Conservation (phyloP, 2,797 vertebrate species). For the Molossus molossus region DNA sequence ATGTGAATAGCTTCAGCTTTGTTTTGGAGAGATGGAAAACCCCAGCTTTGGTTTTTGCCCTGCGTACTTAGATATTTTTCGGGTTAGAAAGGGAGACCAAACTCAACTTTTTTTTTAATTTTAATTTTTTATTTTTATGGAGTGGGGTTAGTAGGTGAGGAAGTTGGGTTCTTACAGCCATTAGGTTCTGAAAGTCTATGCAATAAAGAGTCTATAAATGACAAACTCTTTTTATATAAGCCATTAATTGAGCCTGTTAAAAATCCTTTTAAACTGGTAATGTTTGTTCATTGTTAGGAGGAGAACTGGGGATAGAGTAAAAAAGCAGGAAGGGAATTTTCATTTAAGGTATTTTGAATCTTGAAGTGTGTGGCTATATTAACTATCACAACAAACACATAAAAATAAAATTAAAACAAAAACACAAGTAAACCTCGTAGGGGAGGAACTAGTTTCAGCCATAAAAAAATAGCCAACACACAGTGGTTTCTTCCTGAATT, state of each 20-base stretch:
- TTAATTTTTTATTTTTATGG: not conserved
- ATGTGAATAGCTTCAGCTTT: not conserved
- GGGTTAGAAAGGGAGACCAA: not conserved
- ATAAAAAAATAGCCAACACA: not conserved
- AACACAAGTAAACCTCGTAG: not conserved
- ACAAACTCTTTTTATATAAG: not conserved
- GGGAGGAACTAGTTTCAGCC: not conserved
- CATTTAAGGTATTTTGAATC: not conserved
- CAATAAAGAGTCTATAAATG: not conserved
- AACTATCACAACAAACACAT: not conserved
- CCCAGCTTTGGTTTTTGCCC: not conserved
- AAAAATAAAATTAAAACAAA: not conserved
- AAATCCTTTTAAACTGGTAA: not conserved
- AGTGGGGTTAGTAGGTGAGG: not conserved
- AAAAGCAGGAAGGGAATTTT: not conserved
- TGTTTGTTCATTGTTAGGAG: not conserved
- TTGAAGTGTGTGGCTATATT: not conserved
- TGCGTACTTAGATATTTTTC: not conserved
- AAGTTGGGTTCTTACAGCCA: not conserved
- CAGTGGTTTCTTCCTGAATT: not conserved
- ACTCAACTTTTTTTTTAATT: not conserved
- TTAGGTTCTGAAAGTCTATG: not conserved
- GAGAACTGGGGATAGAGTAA: not conserved
- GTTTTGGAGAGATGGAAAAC: conserved; percentile 30
- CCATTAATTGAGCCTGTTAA: not conserved